A percentile compares a stretch with the other conserved stretches of the same genome.
Conservation (phyloP, 2,113 vertebrate genomes). For the Eublepharis macularius region DNA sequence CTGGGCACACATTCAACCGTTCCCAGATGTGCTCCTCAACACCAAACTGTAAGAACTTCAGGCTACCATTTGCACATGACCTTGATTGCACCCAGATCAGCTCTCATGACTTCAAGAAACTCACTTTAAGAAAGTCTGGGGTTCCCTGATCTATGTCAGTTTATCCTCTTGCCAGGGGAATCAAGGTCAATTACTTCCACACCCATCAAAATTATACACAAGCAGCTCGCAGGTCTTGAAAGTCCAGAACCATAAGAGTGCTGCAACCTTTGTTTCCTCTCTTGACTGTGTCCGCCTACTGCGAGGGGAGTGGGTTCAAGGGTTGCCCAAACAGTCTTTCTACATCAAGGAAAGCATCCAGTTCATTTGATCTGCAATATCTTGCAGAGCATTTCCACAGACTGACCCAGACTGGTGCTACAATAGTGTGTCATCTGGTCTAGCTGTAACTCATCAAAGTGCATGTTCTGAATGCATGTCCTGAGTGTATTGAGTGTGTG, state of each 20-base stretch:
- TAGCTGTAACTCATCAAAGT: neutral
- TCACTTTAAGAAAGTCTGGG: neutral
- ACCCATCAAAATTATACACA: slow-evolving; percentile 17
- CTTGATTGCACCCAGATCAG: neutral
- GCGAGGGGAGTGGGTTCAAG: neutral
- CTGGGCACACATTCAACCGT: neutral
- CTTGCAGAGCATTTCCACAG: neutral
- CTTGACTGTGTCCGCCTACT: neutral
- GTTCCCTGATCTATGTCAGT: neutral
- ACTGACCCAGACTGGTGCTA: neutral
- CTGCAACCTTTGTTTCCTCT: neutral
- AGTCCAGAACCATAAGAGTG: neutral
- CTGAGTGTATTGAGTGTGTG: too few relatives aligned
- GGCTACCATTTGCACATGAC: neutral
- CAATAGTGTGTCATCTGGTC: neutral
- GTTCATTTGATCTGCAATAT: too few relatives aligned
- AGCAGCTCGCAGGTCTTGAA: neutral
- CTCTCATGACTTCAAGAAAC: neutral
- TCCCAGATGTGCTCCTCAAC: neutral
- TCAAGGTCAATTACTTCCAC: slow-evolving; percentile 3
- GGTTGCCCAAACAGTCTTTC: neutral
- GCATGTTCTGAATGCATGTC: too few relatives aligned
- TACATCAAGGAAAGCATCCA: neutral
- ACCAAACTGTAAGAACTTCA: neutral
- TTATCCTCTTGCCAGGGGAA: neutral